Evolutionary conservation across 2,888 invertebrate genomes (phyloP), one percentile per base, ranked within the genome.

Genomic region (Sarcophaga subvicina): DNA sequence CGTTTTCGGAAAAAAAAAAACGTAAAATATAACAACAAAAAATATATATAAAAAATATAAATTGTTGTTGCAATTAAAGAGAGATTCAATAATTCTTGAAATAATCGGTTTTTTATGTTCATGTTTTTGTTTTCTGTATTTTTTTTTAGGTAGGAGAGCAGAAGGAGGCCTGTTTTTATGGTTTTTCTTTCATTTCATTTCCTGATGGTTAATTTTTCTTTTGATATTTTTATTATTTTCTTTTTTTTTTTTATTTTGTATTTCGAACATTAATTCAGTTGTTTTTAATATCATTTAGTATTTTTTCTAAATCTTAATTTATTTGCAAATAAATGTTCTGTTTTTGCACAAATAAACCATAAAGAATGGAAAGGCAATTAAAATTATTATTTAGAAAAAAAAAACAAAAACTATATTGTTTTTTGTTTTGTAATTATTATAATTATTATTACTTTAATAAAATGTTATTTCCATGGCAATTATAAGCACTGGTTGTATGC

Each of bases 51-150:
- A 37, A 37, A 37, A 37, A 37, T 37, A 37, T 37, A 37, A 37
- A 37, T 2, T 2, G 2, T 37, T 37, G 37, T 37, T 37, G 37
- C 8, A 37, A 37, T 37, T 37, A 37, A 37, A 37, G 37, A 37
- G 37, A 37, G 37, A 37, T 37, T 37, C 37, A 37, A 37, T 37
- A 37, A 37, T 37, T 63, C 14, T 22, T 59, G 59, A 59, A 76
- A 25, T 64, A 63, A 47, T 37, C 54, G 54, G 60, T 59, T 67
- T 76, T 70, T 64, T 75, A 71, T 6, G 4, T 6, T 27, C 49
- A 54, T 71, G 59, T 67, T 64, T 12, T 69, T 60, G n/a, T 63
- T 67, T 75, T 71, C 22, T 22, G 37, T 37, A 2, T 37, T 37
- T 10, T 37, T 37, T 37, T 20, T 79, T 66, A 25, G 14, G 4